Conservation (phyloP, 1,140 invertebrate species). For the Leptinotarsa lineolata region DNA sequence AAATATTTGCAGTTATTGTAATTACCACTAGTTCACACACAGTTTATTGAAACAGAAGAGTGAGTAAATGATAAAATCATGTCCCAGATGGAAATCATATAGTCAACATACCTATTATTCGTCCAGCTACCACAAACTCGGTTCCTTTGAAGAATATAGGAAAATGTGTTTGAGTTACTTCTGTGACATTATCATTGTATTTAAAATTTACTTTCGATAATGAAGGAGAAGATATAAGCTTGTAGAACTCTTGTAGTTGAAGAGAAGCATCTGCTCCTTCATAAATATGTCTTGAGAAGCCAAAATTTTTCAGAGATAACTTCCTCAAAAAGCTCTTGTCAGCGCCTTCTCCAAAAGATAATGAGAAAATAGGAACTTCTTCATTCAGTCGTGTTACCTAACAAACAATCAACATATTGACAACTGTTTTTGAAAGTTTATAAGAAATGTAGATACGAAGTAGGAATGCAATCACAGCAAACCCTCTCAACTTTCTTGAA, state of each 20-base stretch:
- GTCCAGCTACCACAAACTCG: conserved; percentile 64
- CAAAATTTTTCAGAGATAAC: conserved; percentile 65
- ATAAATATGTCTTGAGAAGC: conserved; percentile 71
- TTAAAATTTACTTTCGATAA: conserved; percentile 68
- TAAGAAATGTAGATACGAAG: too few relatives aligned
- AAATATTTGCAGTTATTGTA: too few relatives aligned
- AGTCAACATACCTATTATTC: conserved; percentile 20
- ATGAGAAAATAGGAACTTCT: conserved; percentile 63
- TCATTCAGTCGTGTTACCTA: too few relatives aligned
- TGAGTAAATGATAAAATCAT: too few relatives aligned
- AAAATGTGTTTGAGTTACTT: conserved; percentile 57
- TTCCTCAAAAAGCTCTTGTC: conserved; percentile 68
- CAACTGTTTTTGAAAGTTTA: too few relatives aligned
- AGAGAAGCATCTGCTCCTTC: conserved; percentile 69
- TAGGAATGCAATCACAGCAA: too few relatives aligned
- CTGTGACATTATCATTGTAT: conserved; percentile 59
- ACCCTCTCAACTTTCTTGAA: too few relatives aligned
- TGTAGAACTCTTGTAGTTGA: conserved; percentile 71
- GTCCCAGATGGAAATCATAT: too few relatives aligned
- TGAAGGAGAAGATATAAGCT: conserved; percentile 69
- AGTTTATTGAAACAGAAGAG: too few relatives aligned
- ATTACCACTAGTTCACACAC: too few relatives aligned
- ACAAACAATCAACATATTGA: too few relatives aligned
- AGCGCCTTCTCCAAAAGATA: conserved; percentile 71
- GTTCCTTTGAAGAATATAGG: conserved; percentile 61